These are phyloP conservation scores for Clytia hemisphaerica DNA, from an alignment of 30 jellyfish, hydroid and myxozoan species.

Conservation along the genomic window DNA sequence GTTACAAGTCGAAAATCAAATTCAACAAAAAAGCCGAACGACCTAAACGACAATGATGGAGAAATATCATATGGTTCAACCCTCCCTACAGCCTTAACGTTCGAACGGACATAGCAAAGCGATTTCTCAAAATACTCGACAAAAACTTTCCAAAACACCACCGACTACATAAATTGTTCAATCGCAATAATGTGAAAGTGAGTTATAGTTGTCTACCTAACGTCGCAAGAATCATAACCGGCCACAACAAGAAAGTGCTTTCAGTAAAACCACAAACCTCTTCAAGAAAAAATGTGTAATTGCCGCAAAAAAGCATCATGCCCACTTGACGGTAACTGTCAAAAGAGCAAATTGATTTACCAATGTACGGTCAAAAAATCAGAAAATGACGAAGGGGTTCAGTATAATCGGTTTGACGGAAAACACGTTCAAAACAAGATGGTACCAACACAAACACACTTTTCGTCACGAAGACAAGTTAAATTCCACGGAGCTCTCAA, in stretches of 20 bases:
- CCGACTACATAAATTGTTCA: conserved; percentile 36
- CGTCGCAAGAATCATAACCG: conserved; percentile 22
- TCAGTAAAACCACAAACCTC: too few relatives aligned
- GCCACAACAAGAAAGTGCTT: conserved; percentile 36
- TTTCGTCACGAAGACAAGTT: too few relatives aligned
- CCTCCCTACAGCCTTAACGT: conserved; percentile 59
- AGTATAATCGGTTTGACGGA: too few relatives aligned
- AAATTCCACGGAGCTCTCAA: too few relatives aligned
- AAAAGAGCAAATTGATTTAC: conserved; percentile 27
- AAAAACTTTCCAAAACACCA: conserved; percentile 53
- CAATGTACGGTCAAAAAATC: conserved; percentile 2
- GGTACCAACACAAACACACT: too few relatives aligned
- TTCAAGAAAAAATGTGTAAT: too few relatives aligned
- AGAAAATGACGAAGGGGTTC: too few relatives aligned
- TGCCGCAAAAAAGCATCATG: conserved; percentile 43
- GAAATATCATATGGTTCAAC: conserved; percentile 37
- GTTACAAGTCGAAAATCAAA: not conserved
- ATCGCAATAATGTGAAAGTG: conserved; percentile 30
- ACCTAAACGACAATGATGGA: not conserved
- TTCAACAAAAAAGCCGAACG: not conserved
- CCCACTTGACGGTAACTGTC: conserved; percentile 49
- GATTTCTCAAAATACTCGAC: conserved; percentile 29
- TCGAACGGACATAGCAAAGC: conserved; percentile 42
- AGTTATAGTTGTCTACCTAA: conserved; percentile 43
- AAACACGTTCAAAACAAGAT: too few relatives aligned